Conservation (phyloP, 2,797 vertebrate species). For the Syngnathus rostellatus region DNA sequence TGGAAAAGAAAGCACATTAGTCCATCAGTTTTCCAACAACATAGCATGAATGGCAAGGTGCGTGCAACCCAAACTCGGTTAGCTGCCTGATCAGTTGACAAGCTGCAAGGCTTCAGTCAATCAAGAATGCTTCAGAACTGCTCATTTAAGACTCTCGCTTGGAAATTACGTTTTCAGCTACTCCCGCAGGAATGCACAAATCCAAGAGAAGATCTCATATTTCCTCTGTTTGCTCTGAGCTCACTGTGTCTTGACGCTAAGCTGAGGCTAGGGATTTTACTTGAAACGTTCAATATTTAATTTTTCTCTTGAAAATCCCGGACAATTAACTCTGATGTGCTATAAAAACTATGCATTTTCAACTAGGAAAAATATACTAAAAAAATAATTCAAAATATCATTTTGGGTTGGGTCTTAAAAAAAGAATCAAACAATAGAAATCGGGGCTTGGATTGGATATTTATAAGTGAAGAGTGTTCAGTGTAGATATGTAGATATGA, state of each 20-base stretch:
- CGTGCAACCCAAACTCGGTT: conserved; percentile 48
- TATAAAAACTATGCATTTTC: neutral
- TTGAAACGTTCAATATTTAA: neutral
- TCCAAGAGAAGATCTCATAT: conserved; percentile 47
- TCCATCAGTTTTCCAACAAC: conserved; percentile 52
- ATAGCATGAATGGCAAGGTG: conserved; percentile 53
- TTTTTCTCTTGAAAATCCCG: neutral
- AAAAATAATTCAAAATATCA: too few species aligned
- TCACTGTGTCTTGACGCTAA: conserved; percentile 12
- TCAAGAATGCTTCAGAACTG: conserved; percentile 51
- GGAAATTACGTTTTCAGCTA: conserved; percentile 54
- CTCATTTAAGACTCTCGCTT: conserved; percentile 50
- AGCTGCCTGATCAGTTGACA: conserved; percentile 58
- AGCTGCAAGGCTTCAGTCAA: conserved; percentile 54
- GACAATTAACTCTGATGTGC: neutral
- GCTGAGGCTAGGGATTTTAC: conserved; percentile 19
- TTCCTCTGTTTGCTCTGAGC: conserved; percentile 38
- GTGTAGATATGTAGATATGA: neutral
- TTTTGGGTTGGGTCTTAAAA: neutral
- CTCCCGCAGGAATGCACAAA: conserved; percentile 41
- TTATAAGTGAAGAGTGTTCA: neutral
- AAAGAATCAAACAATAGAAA: neutral
- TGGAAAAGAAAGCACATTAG: conserved; percentile 38
- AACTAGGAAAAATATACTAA: neutral
- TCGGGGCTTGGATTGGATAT: neutral